A percentile compares a stretch with the other conserved stretches of the same genome.
Conservation (phyloP, 2,888 invertebrate genomes). For the Phortica okadai region DNA sequence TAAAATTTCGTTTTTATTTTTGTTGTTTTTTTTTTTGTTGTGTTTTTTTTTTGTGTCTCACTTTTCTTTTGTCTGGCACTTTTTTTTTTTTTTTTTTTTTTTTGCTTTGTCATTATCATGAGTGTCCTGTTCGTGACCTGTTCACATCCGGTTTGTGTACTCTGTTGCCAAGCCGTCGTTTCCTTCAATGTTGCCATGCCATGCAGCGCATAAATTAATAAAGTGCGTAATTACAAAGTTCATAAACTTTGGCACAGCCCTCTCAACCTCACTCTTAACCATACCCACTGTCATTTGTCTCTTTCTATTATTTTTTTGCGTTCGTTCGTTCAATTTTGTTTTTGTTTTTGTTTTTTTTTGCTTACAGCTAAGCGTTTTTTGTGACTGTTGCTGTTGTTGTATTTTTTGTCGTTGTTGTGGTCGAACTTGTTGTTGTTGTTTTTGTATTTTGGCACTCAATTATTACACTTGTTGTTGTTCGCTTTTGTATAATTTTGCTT, state of each 20-base stretch:
- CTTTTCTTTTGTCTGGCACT: neutral
- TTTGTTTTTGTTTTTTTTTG: slow-evolving; percentile 10
- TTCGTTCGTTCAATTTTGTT: neutral
- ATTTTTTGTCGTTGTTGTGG: slow-evolving; percentile 11
- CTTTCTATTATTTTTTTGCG: too few species aligned
- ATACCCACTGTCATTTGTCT: too few species aligned
- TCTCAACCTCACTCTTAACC: too few species aligned
- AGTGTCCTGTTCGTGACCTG: neutral
- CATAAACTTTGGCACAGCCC: slow-evolving; percentile 63
- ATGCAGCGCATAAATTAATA: slow-evolving; percentile 69
- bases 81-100: neutral
- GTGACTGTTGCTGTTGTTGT: slow-evolving; percentile 35
- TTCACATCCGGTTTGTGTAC: neutral
- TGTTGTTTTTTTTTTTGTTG: neutral
- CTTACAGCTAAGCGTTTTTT: slow-evolving; percentile 16
- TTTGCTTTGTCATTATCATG: neutral
- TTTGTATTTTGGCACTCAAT: slow-evolving; percentile 60
- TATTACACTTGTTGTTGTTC: slow-evolving; percentile 53
- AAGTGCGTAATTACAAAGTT: slow-evolving; percentile 71
- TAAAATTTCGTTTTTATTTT: too few species aligned
- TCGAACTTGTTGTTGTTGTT: slow-evolving; percentile 24
- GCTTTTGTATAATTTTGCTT: neutral
- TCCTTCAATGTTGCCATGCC: slow-evolving; percentile 31
- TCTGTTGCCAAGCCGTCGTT: neutral
- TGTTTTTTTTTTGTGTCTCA: neutral